Base-by-base conservation (phyloP, 2,113 vertebrate genomes). In the Castor canadensis region DNA sequence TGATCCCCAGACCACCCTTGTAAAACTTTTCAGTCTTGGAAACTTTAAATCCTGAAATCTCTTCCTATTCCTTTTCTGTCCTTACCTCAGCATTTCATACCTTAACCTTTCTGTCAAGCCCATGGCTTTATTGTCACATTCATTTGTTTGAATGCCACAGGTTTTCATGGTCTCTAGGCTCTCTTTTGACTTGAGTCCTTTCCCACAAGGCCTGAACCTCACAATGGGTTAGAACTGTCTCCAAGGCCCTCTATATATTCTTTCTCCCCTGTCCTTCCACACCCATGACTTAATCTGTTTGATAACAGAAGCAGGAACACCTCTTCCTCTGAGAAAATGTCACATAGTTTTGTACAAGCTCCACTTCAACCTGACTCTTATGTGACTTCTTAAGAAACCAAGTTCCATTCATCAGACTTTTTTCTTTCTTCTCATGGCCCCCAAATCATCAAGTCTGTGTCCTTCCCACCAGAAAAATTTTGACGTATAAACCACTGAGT, bases 301-400 rank as follows among this genome's bases (percentile, higher is more conserved):
- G 54, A 54, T 30, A 54, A 62, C 20, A 76, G 13, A 84, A 28
- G 24, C 19, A 26, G 16, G 22, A 5, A 56, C 67, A 15, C 54
- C 71, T 1, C 10, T 24, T 45, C 26, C 11, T 67, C 62, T 76
- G 52, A 69, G 66, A 17, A 80, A 60, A 80, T 35, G 13, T 56
- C 58, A 43, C 0, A 0, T 6, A 43, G 22, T 38, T 6, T 2
- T 16, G 8, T 7, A 15, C 6, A 56, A 40, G 11, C 12, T 24
- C 69, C 7, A 52, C 19, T 7, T 87, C 19, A 40, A 17, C 1
- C 35, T 17, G 26, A 43, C 43, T 73, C 49, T 69, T 6, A 45
- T 2, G 16, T 38, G n/a, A n/a, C 22, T 26, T 30, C 43, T 69
- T 6, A 40, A 19, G 26, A 86, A 73, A 16, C 2, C 7, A 4